These are phyloP conservation scores for Drosophila ohnishii DNA, from an alignment of 1,140 invertebrate species.

Conservation along the genomic window DNA sequence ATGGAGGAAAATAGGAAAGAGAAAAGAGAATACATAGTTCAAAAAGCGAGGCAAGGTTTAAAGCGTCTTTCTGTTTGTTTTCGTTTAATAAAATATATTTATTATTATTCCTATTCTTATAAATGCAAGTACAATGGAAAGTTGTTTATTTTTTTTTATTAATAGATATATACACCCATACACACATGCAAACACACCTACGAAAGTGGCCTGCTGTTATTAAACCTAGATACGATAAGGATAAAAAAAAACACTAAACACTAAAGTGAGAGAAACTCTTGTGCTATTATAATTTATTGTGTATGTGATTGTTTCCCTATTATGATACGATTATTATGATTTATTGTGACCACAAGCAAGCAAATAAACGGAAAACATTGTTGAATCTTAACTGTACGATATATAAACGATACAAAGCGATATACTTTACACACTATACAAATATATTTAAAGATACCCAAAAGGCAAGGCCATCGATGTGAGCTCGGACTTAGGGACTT, in stretches of 20 bases:
- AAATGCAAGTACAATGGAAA: conserved; percentile 51
- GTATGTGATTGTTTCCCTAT: conserved; percentile 51
- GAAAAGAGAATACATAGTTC: conserved; percentile 34
- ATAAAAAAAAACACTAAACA: conserved; percentile 19
- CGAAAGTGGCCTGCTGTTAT: conserved; percentile 58
- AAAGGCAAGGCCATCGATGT: not conserved
- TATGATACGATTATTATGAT: conserved; percentile 48
- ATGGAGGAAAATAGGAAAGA: not conserved
- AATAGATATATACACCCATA: conserved; percentile 20
- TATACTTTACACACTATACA: conserved; percentile 2
- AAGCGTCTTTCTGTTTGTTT: conserved; percentile 44
- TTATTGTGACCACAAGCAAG: conserved; percentile 49
- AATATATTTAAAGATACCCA: conserved; percentile 10
- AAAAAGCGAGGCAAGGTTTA: conserved; percentile 25
- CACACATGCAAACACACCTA: conserved; percentile 25
- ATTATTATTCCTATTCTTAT: conserved; percentile 45
- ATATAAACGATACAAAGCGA: conserved; percentile 14
- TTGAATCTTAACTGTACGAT: conserved; percentile 57
- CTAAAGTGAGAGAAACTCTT: conserved; percentile 17
- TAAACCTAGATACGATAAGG: conserved; percentile 44
- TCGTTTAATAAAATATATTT: conserved; percentile 47
- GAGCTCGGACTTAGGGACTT: conserved; percentile 32
- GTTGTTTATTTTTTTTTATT: conserved; percentile 39
- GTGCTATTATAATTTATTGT: conserved; percentile 67
- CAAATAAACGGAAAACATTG: conserved; percentile 63